Percentiles rank a stretch among this genome's conserved stretches.
phyloP scores from a whole-genome alignment of 2,888 invertebrate species.

The Spisula subtruncata region DNA sequence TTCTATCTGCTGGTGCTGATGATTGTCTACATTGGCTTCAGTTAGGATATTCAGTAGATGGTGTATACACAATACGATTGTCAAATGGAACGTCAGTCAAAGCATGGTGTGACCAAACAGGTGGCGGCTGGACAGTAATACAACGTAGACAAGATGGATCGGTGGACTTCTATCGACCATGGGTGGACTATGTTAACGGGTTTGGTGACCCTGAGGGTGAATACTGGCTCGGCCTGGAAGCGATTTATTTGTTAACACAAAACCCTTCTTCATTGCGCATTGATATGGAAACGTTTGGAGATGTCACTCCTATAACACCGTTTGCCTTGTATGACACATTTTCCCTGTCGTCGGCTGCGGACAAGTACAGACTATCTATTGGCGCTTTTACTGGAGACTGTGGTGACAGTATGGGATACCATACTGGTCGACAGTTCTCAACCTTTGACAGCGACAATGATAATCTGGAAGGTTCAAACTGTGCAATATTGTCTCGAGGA shows the following conservation, averaged over 20 bases:
- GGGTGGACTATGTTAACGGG: background rate
- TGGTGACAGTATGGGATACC: background rate
- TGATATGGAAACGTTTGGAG: background rate
- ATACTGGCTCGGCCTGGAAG: conserved; percentile 8
- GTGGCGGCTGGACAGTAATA: background rate
- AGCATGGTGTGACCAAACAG: background rate
- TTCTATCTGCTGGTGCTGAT: background rate
- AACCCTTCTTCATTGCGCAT: background rate
- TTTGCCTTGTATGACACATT: background rate
- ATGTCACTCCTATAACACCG: background rate
- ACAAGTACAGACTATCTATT: background rate
- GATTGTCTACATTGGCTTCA: conserved; percentile 1
- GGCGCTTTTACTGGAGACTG: background rate
- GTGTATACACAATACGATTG: background rate
- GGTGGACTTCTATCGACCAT: background rate
- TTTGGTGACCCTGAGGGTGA: background rate
- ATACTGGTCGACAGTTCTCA: background rate
- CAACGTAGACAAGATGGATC: background rate
- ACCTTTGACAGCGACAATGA: background rate
- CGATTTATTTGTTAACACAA: background rate
- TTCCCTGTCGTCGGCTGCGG: background rate
- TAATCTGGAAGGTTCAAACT: background rate
- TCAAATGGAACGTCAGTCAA: background rate
- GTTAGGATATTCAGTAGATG: conserved; percentile 11
- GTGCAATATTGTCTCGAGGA: background rate